Percentiles rank a stretch among this genome's conserved stretches.
Conservation (phyloP, 2,113 vertebrate species). For the Chlorodrepanis virens region DNA sequence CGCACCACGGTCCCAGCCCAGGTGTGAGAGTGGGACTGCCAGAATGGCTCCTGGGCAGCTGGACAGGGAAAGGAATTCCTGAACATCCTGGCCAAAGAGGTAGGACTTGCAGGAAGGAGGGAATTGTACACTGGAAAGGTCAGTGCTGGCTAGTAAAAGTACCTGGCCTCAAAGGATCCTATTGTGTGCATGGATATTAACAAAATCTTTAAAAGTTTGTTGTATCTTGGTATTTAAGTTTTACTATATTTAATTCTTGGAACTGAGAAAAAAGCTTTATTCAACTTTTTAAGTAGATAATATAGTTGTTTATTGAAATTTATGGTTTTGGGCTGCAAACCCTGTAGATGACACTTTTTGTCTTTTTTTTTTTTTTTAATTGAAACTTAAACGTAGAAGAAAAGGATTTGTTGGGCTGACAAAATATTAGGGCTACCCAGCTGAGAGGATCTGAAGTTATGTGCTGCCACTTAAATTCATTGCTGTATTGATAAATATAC, state of each 20-base stretch:
- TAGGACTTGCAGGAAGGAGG: neutral
- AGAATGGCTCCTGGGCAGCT: neutral
- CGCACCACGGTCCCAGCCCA: rapidly evolving
- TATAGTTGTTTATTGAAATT: neutral
- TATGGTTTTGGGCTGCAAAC: neutral
- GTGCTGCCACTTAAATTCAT: neutral
- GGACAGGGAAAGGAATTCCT: neutral
- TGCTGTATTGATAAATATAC: neutral
- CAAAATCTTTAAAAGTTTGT: neutral
- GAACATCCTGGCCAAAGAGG: neutral
- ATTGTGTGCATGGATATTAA: neutral
- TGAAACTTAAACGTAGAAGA: neutral
- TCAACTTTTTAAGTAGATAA: neutral
- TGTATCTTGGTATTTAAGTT: neutral
- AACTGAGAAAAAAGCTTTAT: neutral
- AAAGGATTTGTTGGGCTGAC: neutral
- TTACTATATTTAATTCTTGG: neutral
- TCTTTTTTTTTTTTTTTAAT: rapidly evolving
- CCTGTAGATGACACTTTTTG: neutral
- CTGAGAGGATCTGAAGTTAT: neutral
- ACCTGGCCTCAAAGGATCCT: neutral
- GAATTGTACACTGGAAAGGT: neutral
- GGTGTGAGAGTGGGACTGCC: no score
- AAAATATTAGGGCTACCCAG: neutral
- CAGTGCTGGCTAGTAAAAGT: neutral